A percentile compares a stretch with the other conserved stretches of the same genome.
Evolutionary conservation across 2,113 vertebrate genomes (phyloP).

Genomic region (Casuarius casuarius): DNA sequence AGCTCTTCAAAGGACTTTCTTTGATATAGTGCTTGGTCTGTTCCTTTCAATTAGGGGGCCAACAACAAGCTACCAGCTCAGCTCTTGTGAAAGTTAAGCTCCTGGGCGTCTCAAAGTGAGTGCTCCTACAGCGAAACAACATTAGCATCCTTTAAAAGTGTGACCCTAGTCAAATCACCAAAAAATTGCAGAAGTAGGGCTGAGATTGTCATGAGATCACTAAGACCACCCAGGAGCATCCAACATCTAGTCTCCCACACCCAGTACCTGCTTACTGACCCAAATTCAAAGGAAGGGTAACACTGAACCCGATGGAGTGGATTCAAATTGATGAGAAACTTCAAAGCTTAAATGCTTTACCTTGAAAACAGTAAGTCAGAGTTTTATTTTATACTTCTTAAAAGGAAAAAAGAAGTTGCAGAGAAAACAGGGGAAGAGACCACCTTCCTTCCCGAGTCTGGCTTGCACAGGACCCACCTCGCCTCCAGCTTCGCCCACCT

Average conservation of each 20-base stretch:
- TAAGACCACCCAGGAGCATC: background rate
- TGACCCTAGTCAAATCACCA: background rate
- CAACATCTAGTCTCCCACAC: background rate
- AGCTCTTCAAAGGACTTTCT: background rate
- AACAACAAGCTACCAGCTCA: background rate
- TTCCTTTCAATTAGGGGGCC: background rate
- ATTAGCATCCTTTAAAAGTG: background rate
- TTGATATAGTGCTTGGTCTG: background rate
- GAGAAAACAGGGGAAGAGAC: background rate
- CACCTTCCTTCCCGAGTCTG: background rate
- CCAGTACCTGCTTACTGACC: background rate
- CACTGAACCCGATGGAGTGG: background rate
- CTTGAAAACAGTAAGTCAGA: background rate
- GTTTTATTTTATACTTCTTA: background rate
- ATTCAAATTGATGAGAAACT: background rate
- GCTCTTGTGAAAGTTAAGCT: background rate
- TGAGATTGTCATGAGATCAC: background rate
- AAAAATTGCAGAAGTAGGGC: background rate
- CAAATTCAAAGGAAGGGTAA: no score
- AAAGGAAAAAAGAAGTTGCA: background rate
- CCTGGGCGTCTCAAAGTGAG: background rate
- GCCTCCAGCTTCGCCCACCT: accelerated
- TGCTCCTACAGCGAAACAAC: background rate
- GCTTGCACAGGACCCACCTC: background rate
- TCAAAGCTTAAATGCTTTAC: background rate